Percentiles rank a stretch among this genome's conserved stretches.
Conservation (phyloP, 2,888 invertebrate genomes). For the Apotomis turbidana region DNA sequence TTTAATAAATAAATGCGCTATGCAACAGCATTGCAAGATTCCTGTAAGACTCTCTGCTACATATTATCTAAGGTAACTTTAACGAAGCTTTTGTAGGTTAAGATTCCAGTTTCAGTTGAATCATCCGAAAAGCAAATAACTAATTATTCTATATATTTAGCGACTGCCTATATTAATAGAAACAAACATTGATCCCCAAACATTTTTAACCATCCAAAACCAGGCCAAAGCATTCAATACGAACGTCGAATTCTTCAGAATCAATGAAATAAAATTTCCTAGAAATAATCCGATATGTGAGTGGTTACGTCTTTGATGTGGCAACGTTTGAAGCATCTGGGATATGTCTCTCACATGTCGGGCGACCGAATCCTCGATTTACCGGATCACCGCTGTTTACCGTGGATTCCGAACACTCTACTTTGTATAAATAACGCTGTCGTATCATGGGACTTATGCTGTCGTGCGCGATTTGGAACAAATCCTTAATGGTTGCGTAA, state of each 20-base stretch:
- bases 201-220: constrained; percentile 16
- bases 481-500: constrained; percentile 31
- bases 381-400: constrained; percentile 63
- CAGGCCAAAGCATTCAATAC: constrained; percentile 27
- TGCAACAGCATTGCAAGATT: too few relatives aligned
- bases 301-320: constrained; percentile 62
- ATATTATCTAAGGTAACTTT: too few relatives aligned
- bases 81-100: too few relatives aligned
- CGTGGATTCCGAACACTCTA: constrained; percentile 49
- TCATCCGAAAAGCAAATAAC: too few relatives aligned
- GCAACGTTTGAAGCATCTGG: constrained; percentile 68
- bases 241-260: constrained; percentile 36
- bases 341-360: constrained; percentile 65
- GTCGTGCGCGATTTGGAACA: constrained; percentile 30
- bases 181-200: constrained; percentile 16
- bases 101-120: too few relatives aligned
- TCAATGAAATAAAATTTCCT: constrained; percentile 49
- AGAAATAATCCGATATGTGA: constrained; percentile 55
- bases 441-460: constrained; percentile 34
- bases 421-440: constrained; percentile 49
- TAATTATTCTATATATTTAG: too few relatives aligned
- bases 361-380: constrained; percentile 63
- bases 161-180: not conserved
- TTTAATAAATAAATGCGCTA: too few relatives aligned
- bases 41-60: too few relatives aligned